Evolutionary conservation across 2,888 invertebrate species (phyloP), one percentile per base, ranked within the genome.

Genomic region (Ceramica pisi): DNA sequence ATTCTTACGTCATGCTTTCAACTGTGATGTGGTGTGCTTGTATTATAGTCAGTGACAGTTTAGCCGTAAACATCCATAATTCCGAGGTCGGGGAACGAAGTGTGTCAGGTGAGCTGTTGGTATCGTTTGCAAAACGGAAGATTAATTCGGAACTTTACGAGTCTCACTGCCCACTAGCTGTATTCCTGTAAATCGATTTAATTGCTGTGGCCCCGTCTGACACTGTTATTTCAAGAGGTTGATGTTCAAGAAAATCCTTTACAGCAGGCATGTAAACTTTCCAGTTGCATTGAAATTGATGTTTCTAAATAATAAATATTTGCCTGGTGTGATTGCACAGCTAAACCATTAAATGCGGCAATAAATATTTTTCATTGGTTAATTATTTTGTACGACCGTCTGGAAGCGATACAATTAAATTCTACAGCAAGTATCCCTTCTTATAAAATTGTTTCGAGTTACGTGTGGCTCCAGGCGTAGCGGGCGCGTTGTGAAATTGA

Each of bases 401-500:
- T 85, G 75, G 69, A 76, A 80, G 73, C 75, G 63, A 80, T 83
- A 81, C 74, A 84, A 86, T 86, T 87, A 85, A 87, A 85, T 83
- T 74, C 85, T 78, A 85, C 80, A 84, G 86, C 87, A 88, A 90
- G 90, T 88, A 90, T 88, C 86, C 84, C 87, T 77, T 88, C 84
- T 89, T 87, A 86, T 79, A 87, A 88, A 90, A 88, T 88, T 86
- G 88, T 82, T 89, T 86, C 75, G 81, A 78, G 81, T 87, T 88
- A 86, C 85, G 81, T 85, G 87, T 87, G 80, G 89, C 92, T 89
- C 71, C 83, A 83, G 91, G 92, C 91, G 83, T 80, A 82, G 77
- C 84, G 83, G 85, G 87, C 88, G 89, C 87, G 89, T 92, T 93
- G 91, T 89, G 90, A 92, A 93, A 94, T 94, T 94, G 92, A 93